These are phyloP conservation scores for Oryzias dopingdopingensis DNA, from an alignment of 2,797 vertebrate species.

Conservation along the genomic window DNA sequence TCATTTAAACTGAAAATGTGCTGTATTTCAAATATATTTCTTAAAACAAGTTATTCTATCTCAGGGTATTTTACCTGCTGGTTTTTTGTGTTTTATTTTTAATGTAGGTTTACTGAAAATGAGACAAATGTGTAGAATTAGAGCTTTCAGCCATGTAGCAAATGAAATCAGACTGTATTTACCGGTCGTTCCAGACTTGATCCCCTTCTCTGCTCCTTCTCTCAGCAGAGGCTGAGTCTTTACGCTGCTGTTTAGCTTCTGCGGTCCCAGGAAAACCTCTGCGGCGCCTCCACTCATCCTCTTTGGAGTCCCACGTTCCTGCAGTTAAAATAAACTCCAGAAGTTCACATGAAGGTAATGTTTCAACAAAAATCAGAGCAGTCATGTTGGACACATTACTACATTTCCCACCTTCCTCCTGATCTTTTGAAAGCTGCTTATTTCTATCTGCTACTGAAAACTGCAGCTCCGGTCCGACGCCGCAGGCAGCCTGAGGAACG, in stretches of 20 bases:
- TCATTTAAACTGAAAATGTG: no score
- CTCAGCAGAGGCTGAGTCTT: slow-evolving; percentile 6
- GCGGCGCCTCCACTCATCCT: slow-evolving; percentile 25
- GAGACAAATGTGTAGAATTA: not conserved
- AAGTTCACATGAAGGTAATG: not conserved
- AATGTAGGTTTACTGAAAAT: no score
- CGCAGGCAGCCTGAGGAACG: slow-evolving; percentile 1
- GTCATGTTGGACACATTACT: slow-evolving; percentile 34
- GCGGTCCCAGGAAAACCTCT: slow-evolving; percentile 20
- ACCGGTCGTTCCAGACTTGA: slow-evolving; percentile 61
- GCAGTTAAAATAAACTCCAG: not conserved
- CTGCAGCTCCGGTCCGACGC: slow-evolving; percentile 7
- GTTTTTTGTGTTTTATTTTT: no score
- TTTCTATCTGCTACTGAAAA: slow-evolving; percentile 9
- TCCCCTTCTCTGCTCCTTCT: slow-evolving; percentile 21
- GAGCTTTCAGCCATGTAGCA: not conserved
- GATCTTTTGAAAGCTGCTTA: not conserved
- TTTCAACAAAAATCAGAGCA: not conserved
- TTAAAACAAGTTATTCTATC: no score
- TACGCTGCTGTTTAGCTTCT: not conserved
- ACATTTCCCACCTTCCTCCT: slow-evolving; percentile 14
- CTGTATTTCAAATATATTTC: no score
- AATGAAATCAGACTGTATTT: not conserved
- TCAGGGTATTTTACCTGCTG: no score
- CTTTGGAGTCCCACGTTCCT: slow-evolving; percentile 30